These are phyloP conservation scores for Epinephelus moara DNA, from an alignment of 2,113 vertebrate species.

Conservation along the genomic window DNA sequence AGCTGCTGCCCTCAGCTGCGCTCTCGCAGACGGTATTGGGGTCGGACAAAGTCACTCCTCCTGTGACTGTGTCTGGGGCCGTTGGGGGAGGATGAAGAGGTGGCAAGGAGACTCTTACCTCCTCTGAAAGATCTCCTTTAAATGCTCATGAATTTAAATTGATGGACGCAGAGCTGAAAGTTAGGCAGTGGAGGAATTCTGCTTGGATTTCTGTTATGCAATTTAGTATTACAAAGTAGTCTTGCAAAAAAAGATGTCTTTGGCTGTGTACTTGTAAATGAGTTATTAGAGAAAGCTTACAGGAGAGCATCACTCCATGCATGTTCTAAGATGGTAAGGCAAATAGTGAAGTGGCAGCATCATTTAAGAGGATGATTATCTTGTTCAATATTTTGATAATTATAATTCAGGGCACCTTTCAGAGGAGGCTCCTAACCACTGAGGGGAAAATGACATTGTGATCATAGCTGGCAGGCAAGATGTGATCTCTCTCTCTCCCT, in stretches of 20 bases:
- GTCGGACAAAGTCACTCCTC: constrained; percentile 87
- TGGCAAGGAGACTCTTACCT: constrained; percentile 70
- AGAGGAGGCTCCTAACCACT: constrained; percentile 73
- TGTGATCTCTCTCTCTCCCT: constrained; percentile 79
- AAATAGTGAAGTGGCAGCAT: constrained; percentile 68
- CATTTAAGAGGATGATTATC: constrained; percentile 81
- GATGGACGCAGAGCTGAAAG: background rate
- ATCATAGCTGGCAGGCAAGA: constrained; percentile 86
- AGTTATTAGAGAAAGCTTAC: constrained; percentile 22
- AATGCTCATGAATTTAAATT: constrained; percentile 32
- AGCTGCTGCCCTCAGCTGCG: constrained; percentile 82
- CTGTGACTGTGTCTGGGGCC: constrained; percentile 81
- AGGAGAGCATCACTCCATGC: constrained; percentile 1
- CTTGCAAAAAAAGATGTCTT: background rate
- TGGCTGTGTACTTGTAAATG: constrained; percentile 40
- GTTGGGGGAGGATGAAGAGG: constrained; percentile 71
- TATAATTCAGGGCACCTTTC: constrained; percentile 85
- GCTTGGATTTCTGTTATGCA: background rate
- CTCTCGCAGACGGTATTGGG: constrained; percentile 82
- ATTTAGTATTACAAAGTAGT: background rate
- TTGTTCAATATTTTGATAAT: constrained; percentile 86
- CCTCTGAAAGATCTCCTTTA: constrained; percentile 49
- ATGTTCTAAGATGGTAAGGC: constrained; percentile 32
- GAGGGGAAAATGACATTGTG: constrained; percentile 84
- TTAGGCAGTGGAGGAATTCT: background rate